phyloP scores from a whole-genome alignment of 2,888 invertebrate species.

The Mesorhabditis spiculigera region DNA sequence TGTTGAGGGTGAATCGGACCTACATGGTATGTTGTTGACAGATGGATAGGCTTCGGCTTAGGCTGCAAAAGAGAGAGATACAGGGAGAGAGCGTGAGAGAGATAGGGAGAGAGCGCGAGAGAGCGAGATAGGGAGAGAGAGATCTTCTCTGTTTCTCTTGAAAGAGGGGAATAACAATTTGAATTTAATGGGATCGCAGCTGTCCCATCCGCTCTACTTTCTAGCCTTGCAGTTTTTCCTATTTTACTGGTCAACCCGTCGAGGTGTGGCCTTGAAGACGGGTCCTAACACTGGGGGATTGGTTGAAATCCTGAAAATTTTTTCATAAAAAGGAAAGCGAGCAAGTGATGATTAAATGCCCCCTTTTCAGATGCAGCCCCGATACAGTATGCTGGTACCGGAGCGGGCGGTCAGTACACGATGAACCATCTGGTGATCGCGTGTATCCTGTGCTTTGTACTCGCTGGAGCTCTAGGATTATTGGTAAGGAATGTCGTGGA shows the following conservation, averaged over 20 bases:
- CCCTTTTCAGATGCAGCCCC: not conserved
- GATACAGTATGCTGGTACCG: not conserved
- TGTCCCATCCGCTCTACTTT: slow-evolving; percentile 5
- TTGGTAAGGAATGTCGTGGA: slow-evolving; percentile 21
- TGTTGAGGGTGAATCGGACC: slow-evolving; percentile 24
- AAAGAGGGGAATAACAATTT: not conserved
- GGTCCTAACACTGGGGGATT: too few relatives aligned
- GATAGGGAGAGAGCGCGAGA: too few relatives aligned
- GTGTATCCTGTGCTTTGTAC: slow-evolving; percentile 33
- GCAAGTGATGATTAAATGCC: too few relatives aligned
- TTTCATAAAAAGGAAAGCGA: too few relatives aligned
- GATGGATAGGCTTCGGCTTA: too few relatives aligned
- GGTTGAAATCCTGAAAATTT: too few relatives aligned
- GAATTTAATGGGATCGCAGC: slow-evolving; percentile 5
- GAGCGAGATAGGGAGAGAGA: too few relatives aligned
- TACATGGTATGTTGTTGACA: slow-evolving; percentile 11
- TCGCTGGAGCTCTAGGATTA: slow-evolving; percentile 44
- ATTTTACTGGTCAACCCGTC: not conserved
- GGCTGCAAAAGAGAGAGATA: too few relatives aligned
- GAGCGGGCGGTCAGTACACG: not conserved
- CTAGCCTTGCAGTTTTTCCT: not conserved
- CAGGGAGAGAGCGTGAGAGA: too few relatives aligned
- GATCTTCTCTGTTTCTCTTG: too few relatives aligned
- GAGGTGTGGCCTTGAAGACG: slow-evolving; percentile 15
- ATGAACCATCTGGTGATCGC: slow-evolving; percentile 27